These are phyloP conservation scores for Drosophila borborema DNA, from an alignment of 2,888 invertebrate species.

Conservation along the genomic window DNA sequence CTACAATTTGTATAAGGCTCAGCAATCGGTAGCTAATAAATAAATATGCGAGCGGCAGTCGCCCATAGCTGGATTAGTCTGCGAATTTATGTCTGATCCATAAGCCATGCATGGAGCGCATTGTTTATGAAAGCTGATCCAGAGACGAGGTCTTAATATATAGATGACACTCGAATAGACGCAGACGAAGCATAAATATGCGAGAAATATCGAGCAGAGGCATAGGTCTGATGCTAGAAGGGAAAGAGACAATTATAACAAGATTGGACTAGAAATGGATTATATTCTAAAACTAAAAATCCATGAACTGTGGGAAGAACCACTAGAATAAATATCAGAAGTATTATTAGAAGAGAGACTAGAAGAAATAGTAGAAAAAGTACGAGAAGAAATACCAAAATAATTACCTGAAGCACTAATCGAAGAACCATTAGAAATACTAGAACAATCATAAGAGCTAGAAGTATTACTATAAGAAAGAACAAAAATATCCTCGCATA, in stretches of 20 bases:
- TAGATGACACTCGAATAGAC: neutral
- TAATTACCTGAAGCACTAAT: neutral
- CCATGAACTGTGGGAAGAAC: too few relatives aligned
- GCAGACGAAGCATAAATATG: neutral
- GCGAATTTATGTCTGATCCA: slow-evolving; percentile 8
- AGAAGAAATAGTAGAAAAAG: neutral
- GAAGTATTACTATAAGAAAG: neutral
- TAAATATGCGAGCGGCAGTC: slow-evolving; percentile 4
- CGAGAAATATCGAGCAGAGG: neutral
- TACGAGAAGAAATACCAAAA: neutral
- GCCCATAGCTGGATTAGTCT: neutral
- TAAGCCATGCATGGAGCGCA: neutral
- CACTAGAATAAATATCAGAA: neutral
- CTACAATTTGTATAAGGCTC: slow-evolving; percentile 10
- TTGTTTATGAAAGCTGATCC: neutral
- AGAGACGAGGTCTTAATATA: neutral
- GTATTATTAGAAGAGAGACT: neutral
- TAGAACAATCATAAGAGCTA: too few relatives aligned
- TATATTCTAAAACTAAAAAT: neutral
- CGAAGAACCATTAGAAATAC: neutral
- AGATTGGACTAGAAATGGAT: neutral
- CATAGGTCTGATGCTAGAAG: neutral
- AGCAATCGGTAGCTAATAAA: slow-evolving; percentile 16
- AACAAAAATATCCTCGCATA: too few relatives aligned
- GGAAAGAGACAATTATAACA: too few relatives aligned